Evolutionary conservation across 2,888 invertebrate species (phyloP).

Genomic region (Tineola bisselliella): DNA sequence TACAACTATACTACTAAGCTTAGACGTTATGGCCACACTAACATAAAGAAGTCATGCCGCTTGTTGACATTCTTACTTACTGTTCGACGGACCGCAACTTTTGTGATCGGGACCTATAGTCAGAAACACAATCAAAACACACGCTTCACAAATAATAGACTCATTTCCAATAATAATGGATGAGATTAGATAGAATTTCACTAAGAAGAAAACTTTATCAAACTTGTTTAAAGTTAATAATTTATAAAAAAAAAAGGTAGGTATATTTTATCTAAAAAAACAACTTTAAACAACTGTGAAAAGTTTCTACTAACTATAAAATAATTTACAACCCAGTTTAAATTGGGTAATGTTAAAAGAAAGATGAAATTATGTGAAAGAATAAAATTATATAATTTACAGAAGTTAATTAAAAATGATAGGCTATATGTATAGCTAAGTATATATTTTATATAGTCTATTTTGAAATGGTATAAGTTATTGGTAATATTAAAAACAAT

Average conservation of each 20-base stretch:
- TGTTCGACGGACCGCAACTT: constrained; percentile 64
- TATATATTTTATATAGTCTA: too few species aligned
- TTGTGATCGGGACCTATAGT: constrained; percentile 67
- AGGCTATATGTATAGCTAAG: too few species aligned
- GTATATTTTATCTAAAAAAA: too few species aligned
- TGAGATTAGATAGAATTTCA: background rate
- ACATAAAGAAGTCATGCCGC: constrained; percentile 42
- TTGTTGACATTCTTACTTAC: constrained; percentile 61
- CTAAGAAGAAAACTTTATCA: background rate
- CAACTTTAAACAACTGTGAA: background rate
- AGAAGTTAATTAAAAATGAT: too few species aligned
- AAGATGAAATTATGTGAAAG: too few species aligned
- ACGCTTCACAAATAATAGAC: constrained; percentile 51
- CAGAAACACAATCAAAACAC: constrained; percentile 65
- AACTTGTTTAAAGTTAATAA: background rate
- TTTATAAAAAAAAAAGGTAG: too few species aligned
- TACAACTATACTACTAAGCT: constrained; percentile 44
- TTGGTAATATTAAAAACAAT: background rate
- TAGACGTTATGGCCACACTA: constrained; percentile 24
- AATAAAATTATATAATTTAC: too few species aligned
- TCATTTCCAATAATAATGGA: background rate
- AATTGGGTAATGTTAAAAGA: background rate
- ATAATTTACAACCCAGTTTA: background rate
- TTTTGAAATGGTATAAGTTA: too few species aligned
- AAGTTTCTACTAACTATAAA: background rate